Percentiles rank a stretch among this genome's conserved stretches.
These are phyloP conservation scores for Danio aesculapii DNA, from an alignment of 2,797 vertebrate genomes.

Conservation along the genomic window DNA sequence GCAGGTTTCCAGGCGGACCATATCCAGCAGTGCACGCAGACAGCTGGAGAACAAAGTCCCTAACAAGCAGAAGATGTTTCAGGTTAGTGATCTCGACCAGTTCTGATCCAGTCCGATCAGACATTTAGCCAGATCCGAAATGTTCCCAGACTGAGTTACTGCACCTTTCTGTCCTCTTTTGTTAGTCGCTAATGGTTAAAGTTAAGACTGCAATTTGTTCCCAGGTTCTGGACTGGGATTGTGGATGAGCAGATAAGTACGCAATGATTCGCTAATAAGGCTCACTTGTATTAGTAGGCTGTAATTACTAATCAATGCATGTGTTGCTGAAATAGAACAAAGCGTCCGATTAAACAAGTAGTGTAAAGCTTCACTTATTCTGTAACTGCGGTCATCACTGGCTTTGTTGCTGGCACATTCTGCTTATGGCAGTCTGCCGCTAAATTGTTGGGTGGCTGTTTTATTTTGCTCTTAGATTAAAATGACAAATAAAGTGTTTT, in stretches of 20 bases:
- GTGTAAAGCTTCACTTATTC: conserved; percentile 60
- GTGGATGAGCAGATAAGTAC: conserved; percentile 70
- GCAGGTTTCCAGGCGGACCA: conserved; percentile 76
- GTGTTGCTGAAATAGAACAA: conserved; percentile 32
- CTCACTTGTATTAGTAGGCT: conserved; percentile 54
- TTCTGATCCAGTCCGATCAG: not conserved
- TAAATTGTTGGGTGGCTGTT: conserved; percentile 15
- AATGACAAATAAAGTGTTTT: not conserved
- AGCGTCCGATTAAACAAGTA: conserved; percentile 52
- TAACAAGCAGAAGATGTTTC: conserved; percentile 85
- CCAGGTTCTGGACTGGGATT: conserved; percentile 65
- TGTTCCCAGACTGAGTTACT: not conserved
- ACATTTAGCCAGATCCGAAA: not conserved
- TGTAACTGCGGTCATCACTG: conserved; percentile 45
- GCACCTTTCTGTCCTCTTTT: not conserved
- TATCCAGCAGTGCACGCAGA: conserved; percentile 79
- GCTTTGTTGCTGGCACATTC: conserved; percentile 50
- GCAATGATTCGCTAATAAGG: conserved; percentile 39
- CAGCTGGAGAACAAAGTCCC: conserved; percentile 79
- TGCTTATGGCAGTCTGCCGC: conserved; percentile 49
- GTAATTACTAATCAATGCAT: conserved; percentile 62
- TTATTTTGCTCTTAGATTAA: not conserved
- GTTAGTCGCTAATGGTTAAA: not conserved
- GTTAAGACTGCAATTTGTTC: conserved; percentile 63
- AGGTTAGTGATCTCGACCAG: conserved; percentile 71